Percentiles rank a stretch among this genome's conserved stretches.
Conservation (phyloP, 2,113 vertebrate species). For the Gallinago undulata region DNA sequence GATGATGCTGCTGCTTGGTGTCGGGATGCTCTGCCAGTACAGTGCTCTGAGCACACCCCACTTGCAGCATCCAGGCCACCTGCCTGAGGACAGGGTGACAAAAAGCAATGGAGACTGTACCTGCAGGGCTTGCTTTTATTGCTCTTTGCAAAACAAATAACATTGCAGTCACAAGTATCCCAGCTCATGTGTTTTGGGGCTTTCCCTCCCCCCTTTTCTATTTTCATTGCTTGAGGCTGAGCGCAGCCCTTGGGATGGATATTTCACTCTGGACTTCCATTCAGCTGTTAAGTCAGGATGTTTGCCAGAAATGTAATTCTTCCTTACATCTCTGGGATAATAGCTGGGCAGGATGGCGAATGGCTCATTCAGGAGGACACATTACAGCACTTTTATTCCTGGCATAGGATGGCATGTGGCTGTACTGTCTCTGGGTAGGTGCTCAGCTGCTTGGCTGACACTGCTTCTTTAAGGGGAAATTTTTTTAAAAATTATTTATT, state of each 20-base stretch:
- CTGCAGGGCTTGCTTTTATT: background rate
- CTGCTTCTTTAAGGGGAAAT: background rate
- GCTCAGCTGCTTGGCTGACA: conserved; percentile 4
- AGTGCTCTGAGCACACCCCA: background rate
- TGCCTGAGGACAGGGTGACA: background rate
- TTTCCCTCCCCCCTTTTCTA: background rate
- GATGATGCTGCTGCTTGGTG: background rate
- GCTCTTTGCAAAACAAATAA: background rate
- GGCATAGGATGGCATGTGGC: background rate
- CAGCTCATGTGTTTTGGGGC: background rate
- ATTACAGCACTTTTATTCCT: conserved; percentile 13
- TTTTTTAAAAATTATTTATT: background rate
- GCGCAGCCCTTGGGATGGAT: background rate
- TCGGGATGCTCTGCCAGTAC: background rate
- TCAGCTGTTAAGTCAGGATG: conserved; percentile 19
- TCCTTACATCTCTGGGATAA: conserved; percentile 15
- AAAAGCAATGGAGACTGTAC: background rate
- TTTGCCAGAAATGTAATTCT: conserved; percentile 19
- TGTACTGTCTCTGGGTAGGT: background rate
- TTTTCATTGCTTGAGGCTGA: conserved; percentile 2
- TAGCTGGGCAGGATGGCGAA: background rate
- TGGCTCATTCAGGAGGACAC: conserved; percentile 26
- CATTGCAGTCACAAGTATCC: background rate
- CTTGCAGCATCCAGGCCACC: background rate
- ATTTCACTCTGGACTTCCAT: background rate